phyloP scores from a whole-genome alignment of 2,888 invertebrate genomes.

The Hylaea fasciaria region DNA sequence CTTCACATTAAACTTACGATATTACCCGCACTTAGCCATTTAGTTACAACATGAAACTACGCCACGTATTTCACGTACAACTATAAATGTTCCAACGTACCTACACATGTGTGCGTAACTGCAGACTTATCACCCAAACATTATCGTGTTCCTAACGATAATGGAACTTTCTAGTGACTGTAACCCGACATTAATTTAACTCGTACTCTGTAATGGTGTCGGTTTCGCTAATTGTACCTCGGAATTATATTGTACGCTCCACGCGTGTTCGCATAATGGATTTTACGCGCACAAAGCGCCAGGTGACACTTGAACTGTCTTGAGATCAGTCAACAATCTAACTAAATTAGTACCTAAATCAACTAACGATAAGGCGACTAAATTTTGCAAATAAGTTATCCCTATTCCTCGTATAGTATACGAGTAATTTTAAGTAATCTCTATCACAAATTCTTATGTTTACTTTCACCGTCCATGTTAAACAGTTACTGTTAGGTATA shows the following conservation, averaged over 20 bases:
- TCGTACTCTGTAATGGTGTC: constrained; percentile 81
- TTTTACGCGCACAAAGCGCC: constrained; percentile 43
- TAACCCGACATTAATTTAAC: constrained; percentile 82
- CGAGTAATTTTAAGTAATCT: too few relatives aligned
- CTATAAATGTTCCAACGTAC: constrained; percentile 20
- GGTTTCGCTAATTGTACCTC: constrained; percentile 83
- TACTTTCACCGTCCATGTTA: too few relatives aligned
- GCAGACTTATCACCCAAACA: constrained; percentile 68
- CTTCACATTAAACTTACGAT: constrained; percentile 1
- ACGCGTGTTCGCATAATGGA: constrained; percentile 77
- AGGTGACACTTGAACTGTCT: constrained; percentile 20
- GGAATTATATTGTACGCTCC: constrained; percentile 79
- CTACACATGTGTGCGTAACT: constrained; percentile 35
- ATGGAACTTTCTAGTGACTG: constrained; percentile 83
- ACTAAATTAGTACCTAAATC: background rate
- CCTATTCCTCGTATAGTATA: too few relatives aligned
- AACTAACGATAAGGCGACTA: too few relatives aligned
- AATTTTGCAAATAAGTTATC: too few relatives aligned
- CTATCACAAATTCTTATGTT: too few relatives aligned
- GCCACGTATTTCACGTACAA: constrained; percentile 29
- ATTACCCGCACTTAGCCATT: constrained; percentile 14
- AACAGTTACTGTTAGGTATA: too few relatives aligned
- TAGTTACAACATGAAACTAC: constrained; percentile 22
- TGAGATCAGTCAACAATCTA: constrained; percentile 1
- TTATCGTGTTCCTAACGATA: constrained; percentile 79